These are phyloP conservation scores for Allophyes oxyacanthae DNA, from an alignment of 2,888 invertebrate species.

Conservation along the genomic window DNA sequence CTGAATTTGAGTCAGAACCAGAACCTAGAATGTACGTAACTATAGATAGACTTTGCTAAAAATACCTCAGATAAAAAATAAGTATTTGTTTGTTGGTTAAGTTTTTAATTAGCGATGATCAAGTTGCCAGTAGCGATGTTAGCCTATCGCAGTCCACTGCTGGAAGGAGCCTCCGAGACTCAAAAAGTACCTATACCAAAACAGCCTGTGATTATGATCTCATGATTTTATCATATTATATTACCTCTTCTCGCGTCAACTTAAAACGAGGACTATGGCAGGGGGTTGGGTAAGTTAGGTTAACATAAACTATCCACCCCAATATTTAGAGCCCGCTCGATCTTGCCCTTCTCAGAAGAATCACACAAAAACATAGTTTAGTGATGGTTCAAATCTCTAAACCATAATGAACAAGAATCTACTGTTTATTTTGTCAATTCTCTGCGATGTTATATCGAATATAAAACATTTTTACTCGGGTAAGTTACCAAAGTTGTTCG, in stretches of 20 bases:
- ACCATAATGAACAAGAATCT: slow-evolving; percentile 14
- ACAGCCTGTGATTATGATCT: no score
- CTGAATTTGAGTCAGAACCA: no score
- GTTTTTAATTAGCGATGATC: not conserved
- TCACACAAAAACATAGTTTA: slow-evolving; percentile 38
- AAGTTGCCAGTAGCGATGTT: no score
- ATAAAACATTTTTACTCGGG: slow-evolving; percentile 33
- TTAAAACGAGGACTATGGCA: slow-evolving; percentile 22
- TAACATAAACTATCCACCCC: slow-evolving; percentile 40
- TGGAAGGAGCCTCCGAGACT: not conserved
- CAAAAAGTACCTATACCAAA: no score
- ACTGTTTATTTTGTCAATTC: slow-evolving; percentile 14
- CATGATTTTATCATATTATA: no score
- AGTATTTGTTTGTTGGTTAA: not conserved
- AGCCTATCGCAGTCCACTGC: no score
- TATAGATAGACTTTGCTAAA: no score
- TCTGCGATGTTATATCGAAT: slow-evolving; percentile 11
- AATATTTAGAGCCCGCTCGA: slow-evolving; percentile 13
- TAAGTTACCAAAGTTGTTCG: slow-evolving; percentile 27
- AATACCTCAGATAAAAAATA: no score
- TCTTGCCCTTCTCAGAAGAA: slow-evolving; percentile 39
- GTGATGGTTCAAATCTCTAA: slow-evolving; percentile 38
- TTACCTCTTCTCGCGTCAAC: slow-evolving; percentile 13
- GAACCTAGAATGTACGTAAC: no score
- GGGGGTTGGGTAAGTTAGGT: slow-evolving; percentile 23